A percentile compares a stretch with the other conserved stretches of the same genome.
phyloP scores from a whole-genome alignment of 2,888 invertebrate species.

The Nomada fucata region DNA sequence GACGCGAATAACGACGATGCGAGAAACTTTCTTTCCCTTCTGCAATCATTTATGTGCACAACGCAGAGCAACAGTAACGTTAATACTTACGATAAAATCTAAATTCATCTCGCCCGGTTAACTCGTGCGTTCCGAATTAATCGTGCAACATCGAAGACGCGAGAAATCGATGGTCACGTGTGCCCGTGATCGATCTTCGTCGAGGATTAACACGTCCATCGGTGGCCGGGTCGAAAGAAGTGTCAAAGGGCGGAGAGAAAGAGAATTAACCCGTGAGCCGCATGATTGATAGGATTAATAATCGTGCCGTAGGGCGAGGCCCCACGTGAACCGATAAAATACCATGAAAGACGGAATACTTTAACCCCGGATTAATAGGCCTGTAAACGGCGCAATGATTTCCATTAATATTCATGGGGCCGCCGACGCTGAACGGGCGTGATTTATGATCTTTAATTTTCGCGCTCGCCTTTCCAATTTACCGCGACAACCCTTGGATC shows the following conservation, averaged over 20 bases:
- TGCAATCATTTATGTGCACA: no score
- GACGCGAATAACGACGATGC: no score
- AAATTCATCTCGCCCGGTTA: neutral
- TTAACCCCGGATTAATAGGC: constrained; percentile 82
- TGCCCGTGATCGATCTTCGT: constrained; percentile 47
- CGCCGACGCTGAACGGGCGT: constrained; percentile 74
- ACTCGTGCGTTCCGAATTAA: constrained; percentile 14
- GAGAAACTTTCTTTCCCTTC: no score
- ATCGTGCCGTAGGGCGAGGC: constrained; percentile 48
- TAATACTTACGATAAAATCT: neutral
- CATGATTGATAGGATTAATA: constrained; percentile 84
- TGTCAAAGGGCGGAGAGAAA: constrained; percentile 49
- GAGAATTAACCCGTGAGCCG: constrained; percentile 47
- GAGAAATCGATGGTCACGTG: constrained; percentile 9
- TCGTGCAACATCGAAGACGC: neutral
- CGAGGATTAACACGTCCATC: constrained; percentile 32
- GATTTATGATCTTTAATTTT: constrained; percentile 79
- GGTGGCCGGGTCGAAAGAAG: constrained; percentile 40
- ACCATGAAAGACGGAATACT: constrained; percentile 80
- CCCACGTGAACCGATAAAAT: constrained; percentile 76
- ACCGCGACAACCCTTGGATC: constrained; percentile 37
- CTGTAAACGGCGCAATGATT: constrained; percentile 82
- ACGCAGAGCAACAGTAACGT: no score
- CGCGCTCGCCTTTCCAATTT: constrained; percentile 62
- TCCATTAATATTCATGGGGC: constrained; percentile 82